Percentiles rank a stretch among this genome's conserved stretches.
These are phyloP conservation scores for Rhodeus uyekii DNA, from an alignment of 2,797 vertebrate genomes.

Conservation along the genomic window DNA sequence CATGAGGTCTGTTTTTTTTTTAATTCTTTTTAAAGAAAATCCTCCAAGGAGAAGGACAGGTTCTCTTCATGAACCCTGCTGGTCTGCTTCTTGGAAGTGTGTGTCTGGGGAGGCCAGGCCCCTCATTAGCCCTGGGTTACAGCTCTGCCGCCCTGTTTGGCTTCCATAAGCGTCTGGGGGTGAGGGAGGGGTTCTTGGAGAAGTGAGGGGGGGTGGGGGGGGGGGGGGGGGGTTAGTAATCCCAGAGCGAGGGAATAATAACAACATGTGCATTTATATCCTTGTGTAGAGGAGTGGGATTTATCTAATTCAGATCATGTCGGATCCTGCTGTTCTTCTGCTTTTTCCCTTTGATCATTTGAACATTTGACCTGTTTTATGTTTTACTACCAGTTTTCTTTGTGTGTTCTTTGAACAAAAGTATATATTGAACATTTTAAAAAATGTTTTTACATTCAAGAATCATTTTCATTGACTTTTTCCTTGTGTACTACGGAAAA, in stretches of 20 bases:
- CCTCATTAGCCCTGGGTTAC: conserved; percentile 50
- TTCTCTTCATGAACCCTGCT: conserved; percentile 41
- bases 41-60: conserved; percentile 44
- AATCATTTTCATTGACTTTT: not conserved
- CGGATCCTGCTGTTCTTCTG: not conserved
- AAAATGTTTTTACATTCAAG: not conserved
- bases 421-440: not conserved
- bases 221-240: not conserved
- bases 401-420: not conserved
- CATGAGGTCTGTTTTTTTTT: conserved; percentile 41
- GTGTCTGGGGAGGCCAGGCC: conserved; percentile 50
- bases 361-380: not conserved
- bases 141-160: conserved; percentile 41
- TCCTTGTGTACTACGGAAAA: not conserved
- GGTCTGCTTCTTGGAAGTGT: conserved; percentile 56
- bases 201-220: not conserved
- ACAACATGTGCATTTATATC: conserved; percentile 45
- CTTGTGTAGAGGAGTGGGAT: conserved; percentile 29
- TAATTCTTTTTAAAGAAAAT: conserved; percentile 45
- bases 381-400: not conserved
- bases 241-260: conserved; percentile 45
- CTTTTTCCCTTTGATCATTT: conserved; percentile 11
- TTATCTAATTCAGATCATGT: conserved; percentile 31
- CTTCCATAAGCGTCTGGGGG: conserved; percentile 41
- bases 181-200: conserved; percentile 31